Evolutionary conservation across 1,140 invertebrate genomes (phyloP), one percentile per base, ranked within the genome.

Genomic region (Hylaeus anthracinus): DNA sequence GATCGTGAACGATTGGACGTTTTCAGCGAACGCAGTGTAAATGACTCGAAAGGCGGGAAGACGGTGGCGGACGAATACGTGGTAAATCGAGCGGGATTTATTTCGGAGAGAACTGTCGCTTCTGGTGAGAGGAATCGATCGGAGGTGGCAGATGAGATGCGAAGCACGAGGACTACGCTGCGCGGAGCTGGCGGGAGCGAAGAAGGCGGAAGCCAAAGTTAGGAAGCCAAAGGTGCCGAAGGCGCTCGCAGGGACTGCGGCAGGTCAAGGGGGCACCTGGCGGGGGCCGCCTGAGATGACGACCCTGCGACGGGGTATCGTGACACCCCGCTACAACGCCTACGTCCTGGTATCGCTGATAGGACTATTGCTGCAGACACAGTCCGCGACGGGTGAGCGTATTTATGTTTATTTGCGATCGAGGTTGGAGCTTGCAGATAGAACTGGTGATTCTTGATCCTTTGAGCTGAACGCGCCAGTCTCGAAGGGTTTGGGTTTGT

Each of bases 201-300:
- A 80, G 73, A 85, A 80, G 75, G 61, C 75, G 83, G 81, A 79
- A 86, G 61, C 75, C 81, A 79, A 79, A 86, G 83, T 67, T 61
- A 48, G 81, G 72, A 74, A 70, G 76, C 45, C 74, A 64, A 74
- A 73, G 55, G 26, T 45, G 66, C 55, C 77, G 51, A 76, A 84
- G 64, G 76, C 56, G 79, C 67, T 55, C 72, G 74, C 69, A 56
- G 79, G 70, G 65, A 65, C 72, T 67, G 74, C 65, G 80, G 84
- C 76, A 65, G 75, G 75, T 83, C 82, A 67, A 66, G 71, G 80
- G 79, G 78, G 81, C 83, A 82, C 81, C 87, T 85, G 90, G 89
- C 86, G 89, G 88, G 87, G 85, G 82, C 79, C 90, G 90, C 91
- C 90, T 90, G 92, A 90, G 84, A 92, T 92, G 91, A 92, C 90